These are phyloP conservation scores for Dipodomys spectabilis DNA, from an alignment of 2,113 vertebrate genomes.

Conservation along the genomic window DNA sequence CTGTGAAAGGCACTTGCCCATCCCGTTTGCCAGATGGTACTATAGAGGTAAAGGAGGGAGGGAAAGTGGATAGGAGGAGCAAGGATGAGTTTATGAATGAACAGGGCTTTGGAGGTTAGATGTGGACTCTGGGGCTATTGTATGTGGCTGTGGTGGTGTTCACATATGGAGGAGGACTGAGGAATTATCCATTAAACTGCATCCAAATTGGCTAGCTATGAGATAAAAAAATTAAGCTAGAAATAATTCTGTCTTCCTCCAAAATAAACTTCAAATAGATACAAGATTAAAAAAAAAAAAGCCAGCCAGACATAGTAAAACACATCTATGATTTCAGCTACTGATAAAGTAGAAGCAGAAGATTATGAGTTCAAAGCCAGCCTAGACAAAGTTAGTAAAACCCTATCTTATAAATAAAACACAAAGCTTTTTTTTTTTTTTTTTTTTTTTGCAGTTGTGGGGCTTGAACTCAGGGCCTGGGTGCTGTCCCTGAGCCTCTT, in stretches of 20 bases:
- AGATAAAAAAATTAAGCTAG: not conserved
- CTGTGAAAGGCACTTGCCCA: not conserved
- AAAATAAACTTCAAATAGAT: conserved; percentile 28
- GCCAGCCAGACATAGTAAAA: too few species aligned
- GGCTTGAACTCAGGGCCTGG: too few species aligned
- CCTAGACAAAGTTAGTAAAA: too few species aligned
- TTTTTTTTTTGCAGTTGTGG: too few species aligned
- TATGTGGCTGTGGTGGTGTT: not conserved
- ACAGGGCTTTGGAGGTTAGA: not conserved
- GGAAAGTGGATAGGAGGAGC: not conserved
- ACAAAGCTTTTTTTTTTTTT: too few species aligned
- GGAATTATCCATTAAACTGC: not conserved
- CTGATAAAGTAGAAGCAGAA: too few species aligned
- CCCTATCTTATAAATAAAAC: too few species aligned
- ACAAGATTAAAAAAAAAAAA: conserved; percentile 6
- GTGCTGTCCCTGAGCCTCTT: too few species aligned
- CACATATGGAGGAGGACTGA: not conserved
- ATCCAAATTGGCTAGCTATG: conserved; percentile 11
- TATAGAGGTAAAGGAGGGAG: not conserved
- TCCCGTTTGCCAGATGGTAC: not conserved
- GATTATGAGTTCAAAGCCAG: too few species aligned
- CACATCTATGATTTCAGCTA: too few species aligned
- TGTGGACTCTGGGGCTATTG: not conserved
- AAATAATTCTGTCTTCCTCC: not conserved
- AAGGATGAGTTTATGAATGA: accelerated